A percentile compares a stretch with the other conserved stretches of the same genome.
phyloP scores from a whole-genome alignment of 2,888 invertebrate genomes.

The Megamerina dolium region DNA sequence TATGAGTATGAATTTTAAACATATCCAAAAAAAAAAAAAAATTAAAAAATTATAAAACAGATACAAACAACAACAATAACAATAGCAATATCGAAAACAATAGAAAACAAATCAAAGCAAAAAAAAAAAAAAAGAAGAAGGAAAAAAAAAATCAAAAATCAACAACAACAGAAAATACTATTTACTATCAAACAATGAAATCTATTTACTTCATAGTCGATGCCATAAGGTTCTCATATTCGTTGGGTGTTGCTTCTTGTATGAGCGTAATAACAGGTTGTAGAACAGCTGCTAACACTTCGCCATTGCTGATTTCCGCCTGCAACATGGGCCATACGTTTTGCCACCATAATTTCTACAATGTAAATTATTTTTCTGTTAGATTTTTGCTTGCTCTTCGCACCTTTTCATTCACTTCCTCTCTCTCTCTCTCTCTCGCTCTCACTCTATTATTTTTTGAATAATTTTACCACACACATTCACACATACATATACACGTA shows the following conservation, averaged over 20 bases:
- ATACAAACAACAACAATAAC: not conserved
- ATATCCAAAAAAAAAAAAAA: too few species aligned
- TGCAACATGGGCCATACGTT: slow-evolving; percentile 88
- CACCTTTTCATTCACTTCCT: too few species aligned
- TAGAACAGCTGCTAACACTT: slow-evolving; percentile 79
- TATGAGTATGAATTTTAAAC: too few species aligned
- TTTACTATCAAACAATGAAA: too few species aligned
- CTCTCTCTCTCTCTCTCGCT: too few species aligned
- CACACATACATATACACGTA: too few species aligned
- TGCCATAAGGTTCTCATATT: slow-evolving; percentile 74
- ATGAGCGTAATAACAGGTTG: slow-evolving; percentile 78
- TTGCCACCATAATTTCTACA: slow-evolving; percentile 91
- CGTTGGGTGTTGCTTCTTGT: slow-evolving; percentile 69
- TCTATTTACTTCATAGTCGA: slow-evolving; percentile 73
- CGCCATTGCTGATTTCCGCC: slow-evolving; percentile 76
- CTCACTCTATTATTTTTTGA: too few species aligned
- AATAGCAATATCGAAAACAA: not conserved
- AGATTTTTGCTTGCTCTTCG: too few species aligned
- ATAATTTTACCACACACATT: too few species aligned
- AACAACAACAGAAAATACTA: too few species aligned
- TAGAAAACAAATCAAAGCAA: not conserved
- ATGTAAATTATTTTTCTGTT: slow-evolving; percentile 1
- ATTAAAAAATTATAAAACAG: slow-evolving; percentile 1
- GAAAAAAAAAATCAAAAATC: too few species aligned
- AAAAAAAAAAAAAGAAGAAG: not conserved